Conservation (phyloP, 2,797 vertebrate species). For the Psittacula derbiana region DNA sequence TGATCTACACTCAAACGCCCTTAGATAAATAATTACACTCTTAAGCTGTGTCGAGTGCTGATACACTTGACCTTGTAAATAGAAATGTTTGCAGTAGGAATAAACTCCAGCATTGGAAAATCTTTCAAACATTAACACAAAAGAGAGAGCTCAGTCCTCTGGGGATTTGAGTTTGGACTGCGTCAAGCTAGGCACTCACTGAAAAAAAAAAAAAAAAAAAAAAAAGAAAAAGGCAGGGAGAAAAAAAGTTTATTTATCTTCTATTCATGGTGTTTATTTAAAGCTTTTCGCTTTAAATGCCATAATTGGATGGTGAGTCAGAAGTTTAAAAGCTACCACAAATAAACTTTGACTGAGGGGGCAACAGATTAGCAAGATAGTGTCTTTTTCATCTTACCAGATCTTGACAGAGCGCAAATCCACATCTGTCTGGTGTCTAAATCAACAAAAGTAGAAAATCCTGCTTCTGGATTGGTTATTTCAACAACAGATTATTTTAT, state of each 20-base stretch:
- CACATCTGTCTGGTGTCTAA: slow-evolving; percentile 69
- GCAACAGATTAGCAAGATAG: slow-evolving; percentile 74
- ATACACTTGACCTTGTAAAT: slow-evolving; percentile 89
- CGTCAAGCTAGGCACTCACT: slow-evolving; percentile 76
- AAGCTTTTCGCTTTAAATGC: slow-evolving; percentile 79
- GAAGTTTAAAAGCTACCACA: slow-evolving; percentile 80
- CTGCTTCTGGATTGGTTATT: slow-evolving; percentile 44
- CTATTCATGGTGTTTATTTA: slow-evolving; percentile 85
- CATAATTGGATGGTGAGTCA: slow-evolving; percentile 76
- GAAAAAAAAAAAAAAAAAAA: neutral
- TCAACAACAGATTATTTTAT: neutral
- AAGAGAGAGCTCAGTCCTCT: slow-evolving; percentile 81
- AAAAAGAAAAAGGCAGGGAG: neutral
- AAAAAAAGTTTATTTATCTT: slow-evolving; percentile 82
- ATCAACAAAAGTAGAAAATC: slow-evolving; percentile 54
- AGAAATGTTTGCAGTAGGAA: slow-evolving; percentile 87
- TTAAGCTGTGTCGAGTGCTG: slow-evolving; percentile 82
- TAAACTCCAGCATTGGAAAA: slow-evolving; percentile 86
- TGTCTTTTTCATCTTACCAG: slow-evolving; percentile 74
- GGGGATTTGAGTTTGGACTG: slow-evolving; percentile 79
- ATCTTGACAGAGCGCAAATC: slow-evolving; percentile 61
- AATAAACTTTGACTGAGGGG: slow-evolving; percentile 80
- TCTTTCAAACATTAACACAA: slow-evolving; percentile 89
- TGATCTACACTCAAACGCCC: slow-evolving; percentile 84
- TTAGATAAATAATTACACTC: slow-evolving; percentile 86